Evolutionary conservation across 2,113 vertebrate genomes (phyloP).

Genomic region (Scomber japonicus): DNA sequence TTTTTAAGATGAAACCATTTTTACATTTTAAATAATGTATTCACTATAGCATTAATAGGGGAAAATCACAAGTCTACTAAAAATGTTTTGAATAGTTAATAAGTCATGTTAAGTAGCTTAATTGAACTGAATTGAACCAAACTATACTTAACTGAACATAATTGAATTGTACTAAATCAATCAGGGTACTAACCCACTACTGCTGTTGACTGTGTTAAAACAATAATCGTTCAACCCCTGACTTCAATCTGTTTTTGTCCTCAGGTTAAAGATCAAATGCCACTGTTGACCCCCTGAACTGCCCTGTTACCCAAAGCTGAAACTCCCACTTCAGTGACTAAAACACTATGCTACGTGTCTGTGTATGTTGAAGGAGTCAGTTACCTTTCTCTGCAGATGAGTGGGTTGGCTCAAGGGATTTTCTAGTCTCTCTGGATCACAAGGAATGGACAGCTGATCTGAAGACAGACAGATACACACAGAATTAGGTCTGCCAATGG

Average conservation of each 20-base stretch:
- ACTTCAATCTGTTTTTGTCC: conserved; percentile 57
- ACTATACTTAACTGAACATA: background rate
- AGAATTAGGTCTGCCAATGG: conserved; percentile 30
- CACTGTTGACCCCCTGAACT: conserved; percentile 53
- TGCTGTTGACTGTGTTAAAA: conserved; percentile 41
- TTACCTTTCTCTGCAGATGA: conserved; percentile 71
- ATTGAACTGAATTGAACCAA: background rate
- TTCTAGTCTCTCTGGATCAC: conserved; percentile 58
- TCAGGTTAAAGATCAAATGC: conserved; percentile 66
- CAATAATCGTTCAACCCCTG: conserved; percentile 31
- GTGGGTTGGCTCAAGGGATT: conserved; percentile 45
- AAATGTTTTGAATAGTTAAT: background rate
- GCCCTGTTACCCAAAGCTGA: conserved; percentile 48
- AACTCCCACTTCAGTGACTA: conserved; percentile 16
- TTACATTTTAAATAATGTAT: background rate
- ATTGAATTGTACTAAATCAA: background rate
- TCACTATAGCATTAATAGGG: background rate
- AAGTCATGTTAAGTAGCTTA: background rate
- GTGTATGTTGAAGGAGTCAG: conserved; percentile 5
- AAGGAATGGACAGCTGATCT: conserved; percentile 74
- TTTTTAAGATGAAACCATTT: background rate
- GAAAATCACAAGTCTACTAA: background rate
- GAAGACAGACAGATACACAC: conserved; percentile 43
- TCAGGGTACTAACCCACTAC: conserved; percentile 11
- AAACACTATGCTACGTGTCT: conserved; percentile 14